phyloP scores from a whole-genome alignment of 2,888 invertebrate genomes.

The Drosophila eohydei region DNA sequence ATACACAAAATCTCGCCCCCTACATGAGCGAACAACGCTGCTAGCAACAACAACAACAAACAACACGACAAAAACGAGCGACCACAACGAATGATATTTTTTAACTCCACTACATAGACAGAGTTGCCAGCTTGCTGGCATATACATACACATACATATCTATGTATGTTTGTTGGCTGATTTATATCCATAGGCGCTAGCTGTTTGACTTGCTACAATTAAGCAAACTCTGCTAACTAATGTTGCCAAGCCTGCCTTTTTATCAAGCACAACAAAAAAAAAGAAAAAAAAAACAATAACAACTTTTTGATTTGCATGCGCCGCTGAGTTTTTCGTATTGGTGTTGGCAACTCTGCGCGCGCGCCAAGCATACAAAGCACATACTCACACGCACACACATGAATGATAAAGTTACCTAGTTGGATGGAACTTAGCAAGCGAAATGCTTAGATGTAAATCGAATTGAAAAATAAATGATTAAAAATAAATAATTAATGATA shows the following conservation, averaged over 20 bases:
- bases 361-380: slow-evolving; percentile 65
- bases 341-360: slow-evolving; percentile 69
- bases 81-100: slow-evolving; percentile 66
- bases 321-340: slow-evolving; percentile 34
- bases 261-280: slow-evolving; percentile 35
- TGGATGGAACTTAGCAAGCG: not conserved
- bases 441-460: not conserved
- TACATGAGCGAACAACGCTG: slow-evolving; percentile 47
- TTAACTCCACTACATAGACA: slow-evolving; percentile 72
- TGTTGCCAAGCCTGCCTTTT: slow-evolving; percentile 44
- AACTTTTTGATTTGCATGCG: slow-evolving; percentile 47
- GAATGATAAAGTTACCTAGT: slow-evolving; percentile 40
- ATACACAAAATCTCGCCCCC: slow-evolving; percentile 65
- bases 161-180: slow-evolving; percentile 20
- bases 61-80: slow-evolving; percentile 21
- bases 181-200: slow-evolving; percentile 42
- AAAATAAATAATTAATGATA: not conserved
- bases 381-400: slow-evolving; percentile 23
- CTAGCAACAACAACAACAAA: slow-evolving; percentile 35
- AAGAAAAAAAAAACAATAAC: slow-evolving; percentile 10
- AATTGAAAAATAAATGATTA: not conserved
- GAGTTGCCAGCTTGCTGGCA: slow-evolving; percentile 60
- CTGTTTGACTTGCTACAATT: slow-evolving; percentile 47
- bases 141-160: not conserved
- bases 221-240: slow-evolving; percentile 48